Evolutionary conservation across 1,140 invertebrate species (phyloP), one percentile per base, ranked within the genome.

Genomic region (Euura saliciscinereae): DNA sequence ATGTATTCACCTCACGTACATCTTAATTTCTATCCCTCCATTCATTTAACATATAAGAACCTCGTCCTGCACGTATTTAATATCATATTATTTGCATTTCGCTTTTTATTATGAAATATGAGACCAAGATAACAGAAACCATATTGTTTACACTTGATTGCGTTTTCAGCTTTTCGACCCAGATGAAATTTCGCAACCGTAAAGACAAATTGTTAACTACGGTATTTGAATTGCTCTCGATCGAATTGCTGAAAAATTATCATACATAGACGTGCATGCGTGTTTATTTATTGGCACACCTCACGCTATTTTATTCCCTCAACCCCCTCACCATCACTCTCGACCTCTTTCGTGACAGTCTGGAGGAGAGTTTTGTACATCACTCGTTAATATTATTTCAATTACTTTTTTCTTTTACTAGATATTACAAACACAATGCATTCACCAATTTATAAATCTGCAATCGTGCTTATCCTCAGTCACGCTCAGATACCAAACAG

Each of bases 301-400:
- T 74, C 71, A 73, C 69, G 74, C 74, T 69, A 76, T 65, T 75
- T 72, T 71, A 51, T 73, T 71, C 78, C 78, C 74, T 78, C 72
- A 71, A 71, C 43, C 69, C 74, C 81, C 82, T 78, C 80, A 79
- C 78, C 66, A 77, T 73, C 72, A 85, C 77, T 81, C 75, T 81
- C 71, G 84, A 89, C 88, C 89, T 90, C 90, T 88, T 88, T 88
- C 87, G 82, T 88, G 86, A 88, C 86, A 85, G 84, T 84, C 82
- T 88, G 87, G 87, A 88, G 87, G 87, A 88, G 85, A 84, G 78
- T 74, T 71, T 74, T 77, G 77, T 74, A 76, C 78, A 76, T 72
- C 76, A 74, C 75, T 70, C 71, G 73, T 73, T 75, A 71, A 2
- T 59, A 11, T 59, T 59, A n/a, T 59, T 59, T 59, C 10, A 2